Percentiles rank a stretch among this genome's conserved stretches.
These are phyloP conservation scores for Drosophila santomea DNA, from an alignment of 1,140 invertebrate genomes.

Conservation along the genomic window DNA sequence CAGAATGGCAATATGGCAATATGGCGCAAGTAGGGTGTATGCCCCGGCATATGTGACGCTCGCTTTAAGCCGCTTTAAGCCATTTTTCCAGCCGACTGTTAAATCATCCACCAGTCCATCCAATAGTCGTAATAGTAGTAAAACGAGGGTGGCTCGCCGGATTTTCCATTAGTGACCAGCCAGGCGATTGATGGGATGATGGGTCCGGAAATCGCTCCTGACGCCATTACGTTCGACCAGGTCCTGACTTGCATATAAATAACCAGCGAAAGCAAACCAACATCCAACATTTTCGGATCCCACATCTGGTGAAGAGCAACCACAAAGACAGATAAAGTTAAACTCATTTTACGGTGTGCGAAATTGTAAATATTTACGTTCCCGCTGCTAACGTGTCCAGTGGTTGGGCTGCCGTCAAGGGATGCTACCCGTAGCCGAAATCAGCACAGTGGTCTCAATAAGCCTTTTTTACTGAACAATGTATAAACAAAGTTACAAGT, in stretches of 20 bases:
- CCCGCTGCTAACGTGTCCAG: constrained; percentile 26
- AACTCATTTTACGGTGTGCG: constrained; percentile 80
- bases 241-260: constrained; percentile 82
- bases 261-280: constrained; percentile 70
- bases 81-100: constrained; percentile 40
- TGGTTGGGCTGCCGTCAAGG: constrained; percentile 25
- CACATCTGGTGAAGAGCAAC: constrained; percentile 74
- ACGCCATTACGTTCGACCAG: constrained; percentile 66
- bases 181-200: constrained; percentile 70
- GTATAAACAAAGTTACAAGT: too few species aligned
- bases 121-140: background rate
- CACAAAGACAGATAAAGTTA: constrained; percentile 79
- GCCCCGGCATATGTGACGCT: constrained; percentile 5
- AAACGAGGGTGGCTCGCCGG: constrained; percentile 19
- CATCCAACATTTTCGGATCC: constrained; percentile 46
- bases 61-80: constrained; percentile 65
- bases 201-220: constrained; percentile 51
- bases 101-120: constrained; percentile 49
- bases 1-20: background rate
- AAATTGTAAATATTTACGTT: constrained; percentile 82
- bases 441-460: background rate
- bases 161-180: constrained; percentile 80
- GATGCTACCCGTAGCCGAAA: constrained; percentile 8
- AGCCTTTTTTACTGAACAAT: too few species aligned
- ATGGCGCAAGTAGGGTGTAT: constrained; percentile 26